These are phyloP conservation scores for Phocoena sinus DNA, from an alignment of 2,113 vertebrate species.

Conservation along the genomic window DNA sequence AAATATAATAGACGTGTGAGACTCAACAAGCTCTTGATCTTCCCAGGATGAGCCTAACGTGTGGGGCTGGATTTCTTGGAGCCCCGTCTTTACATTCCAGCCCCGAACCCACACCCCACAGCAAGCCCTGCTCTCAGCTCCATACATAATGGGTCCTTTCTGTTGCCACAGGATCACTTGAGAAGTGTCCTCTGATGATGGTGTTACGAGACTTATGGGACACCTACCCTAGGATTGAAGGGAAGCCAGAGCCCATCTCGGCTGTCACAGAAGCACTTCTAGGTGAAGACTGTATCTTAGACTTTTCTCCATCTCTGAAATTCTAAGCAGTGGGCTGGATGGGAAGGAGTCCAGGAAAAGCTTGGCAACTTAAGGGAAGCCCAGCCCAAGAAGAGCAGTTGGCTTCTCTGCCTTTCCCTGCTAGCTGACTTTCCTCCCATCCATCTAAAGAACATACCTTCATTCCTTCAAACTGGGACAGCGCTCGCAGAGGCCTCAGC, in stretches of 20 bases:
- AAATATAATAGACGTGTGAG: background rate
- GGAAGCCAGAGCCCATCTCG: background rate
- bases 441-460: conserved; percentile 72
- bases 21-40: too few species aligned
- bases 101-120: background rate
- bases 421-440: background rate
- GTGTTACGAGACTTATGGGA: too few species aligned
- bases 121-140: background rate
- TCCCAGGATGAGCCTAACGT: background rate
- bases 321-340: background rate
- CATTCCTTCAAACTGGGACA: conserved; percentile 88
- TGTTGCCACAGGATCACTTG: background rate
- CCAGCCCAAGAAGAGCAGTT: background rate
- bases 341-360: background rate
- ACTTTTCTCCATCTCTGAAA: background rate
- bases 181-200: background rate
- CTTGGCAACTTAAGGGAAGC: background rate
- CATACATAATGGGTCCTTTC: background rate
- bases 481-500: conserved; percentile 91
- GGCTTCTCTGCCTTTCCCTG: background rate
- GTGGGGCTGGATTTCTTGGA: background rate
- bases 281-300: background rate
- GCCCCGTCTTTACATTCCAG: background rate
- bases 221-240: background rate
- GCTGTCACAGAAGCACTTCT: background rate